A percentile compares a stretch with the other conserved stretches of the same genome.
These are phyloP conservation scores for Rhinatrema bivittatum DNA, from an alignment of 2,797 vertebrate species.

Conservation along the genomic window DNA sequence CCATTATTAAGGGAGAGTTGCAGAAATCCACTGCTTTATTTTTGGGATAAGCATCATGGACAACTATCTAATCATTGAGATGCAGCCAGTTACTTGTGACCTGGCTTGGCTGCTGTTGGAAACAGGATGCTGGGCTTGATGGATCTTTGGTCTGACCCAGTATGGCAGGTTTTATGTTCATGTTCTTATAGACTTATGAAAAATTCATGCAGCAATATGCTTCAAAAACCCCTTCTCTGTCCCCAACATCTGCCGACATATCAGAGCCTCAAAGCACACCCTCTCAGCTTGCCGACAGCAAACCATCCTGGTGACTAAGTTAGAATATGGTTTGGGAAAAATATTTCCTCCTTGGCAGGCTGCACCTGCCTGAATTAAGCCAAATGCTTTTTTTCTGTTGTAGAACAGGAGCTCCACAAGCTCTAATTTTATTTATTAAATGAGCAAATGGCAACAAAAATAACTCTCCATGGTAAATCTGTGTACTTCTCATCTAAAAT, in stretches of 20 bases:
- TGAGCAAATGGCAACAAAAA: rapidly evolving
- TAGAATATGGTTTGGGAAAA: constrained; percentile 3
- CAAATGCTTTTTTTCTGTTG: background rate
- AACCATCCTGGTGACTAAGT: constrained; percentile 4
- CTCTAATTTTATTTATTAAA: background rate
- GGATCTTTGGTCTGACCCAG: too few species aligned
- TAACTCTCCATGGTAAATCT: background rate
- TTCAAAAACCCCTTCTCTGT: constrained; percentile 18
- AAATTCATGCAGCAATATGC: constrained; percentile 31
- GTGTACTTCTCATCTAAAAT: background rate
- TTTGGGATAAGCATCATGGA: too few species aligned
- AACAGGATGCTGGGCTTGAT: too few species aligned
- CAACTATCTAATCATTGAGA: too few species aligned
- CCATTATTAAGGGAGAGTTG: too few species aligned
- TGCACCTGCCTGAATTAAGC: background rate
- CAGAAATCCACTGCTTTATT: too few species aligned
- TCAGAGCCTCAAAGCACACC: constrained; percentile 12
- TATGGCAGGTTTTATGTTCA: too few species aligned
- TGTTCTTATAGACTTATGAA: constrained; percentile 34
- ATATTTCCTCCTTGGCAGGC: constrained; percentile 8
- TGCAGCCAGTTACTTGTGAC: too few species aligned
- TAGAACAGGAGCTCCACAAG: too few species aligned
- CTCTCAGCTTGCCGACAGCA: background rate
- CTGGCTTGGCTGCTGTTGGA: too few species aligned
- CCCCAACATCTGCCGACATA: constrained; percentile 29